Evolutionary conservation across 2,888 invertebrate genomes (phyloP), one percentile per base, ranked within the genome.

Genomic region (Oithona nana): DNA sequence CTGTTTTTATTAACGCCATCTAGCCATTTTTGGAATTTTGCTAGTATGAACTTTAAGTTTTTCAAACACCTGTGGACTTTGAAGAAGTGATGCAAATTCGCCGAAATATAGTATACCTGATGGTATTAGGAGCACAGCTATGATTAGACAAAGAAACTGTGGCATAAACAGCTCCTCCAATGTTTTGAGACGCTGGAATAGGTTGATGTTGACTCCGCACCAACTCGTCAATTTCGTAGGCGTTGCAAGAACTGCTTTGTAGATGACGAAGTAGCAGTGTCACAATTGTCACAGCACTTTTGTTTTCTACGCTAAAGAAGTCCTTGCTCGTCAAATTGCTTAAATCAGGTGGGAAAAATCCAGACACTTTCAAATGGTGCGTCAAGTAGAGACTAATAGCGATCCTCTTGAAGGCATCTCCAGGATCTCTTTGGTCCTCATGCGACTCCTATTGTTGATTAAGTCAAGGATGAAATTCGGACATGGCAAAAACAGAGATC

Each of bases 81-180:
- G n/a, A n/a, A n/a, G n/a, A n/a, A n/a, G n/a, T n/a, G n/a, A n/a
- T n/a, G n/a, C n/a, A n/a, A n/a, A n/a, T n/a, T n/a, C n/a, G n/a
- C n/a, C n/a, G n/a, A n/a, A n/a, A n/a, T n/a, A n/a, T n/a, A n/a
- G n/a, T 69, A 66, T 75, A 74, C 8, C 76, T 71, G 20, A 73
- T 71, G 2, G 75, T 68, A 65, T 77, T 77, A 1, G 75, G 74
- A 67, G 71, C 72, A 66, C 76, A 77, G 61, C 73, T 70, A 66
- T 77, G 77, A 70, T 77, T 77, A n/a, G 71, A 69, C 29, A 75
- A 71, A 67, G 75, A 75, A 64, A 77, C 72, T 1, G 75, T 72
- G 0, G 75, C 70, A 64, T 75, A 76, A 64, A 75, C 71, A 1
- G 75, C 76, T 11, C 76, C 76, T 1, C 76, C 76, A 11, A 77